These are phyloP conservation scores for Arrhopalites spinosus DNA, from an alignment of 2,888 invertebrate species.

Conservation along the genomic window DNA sequence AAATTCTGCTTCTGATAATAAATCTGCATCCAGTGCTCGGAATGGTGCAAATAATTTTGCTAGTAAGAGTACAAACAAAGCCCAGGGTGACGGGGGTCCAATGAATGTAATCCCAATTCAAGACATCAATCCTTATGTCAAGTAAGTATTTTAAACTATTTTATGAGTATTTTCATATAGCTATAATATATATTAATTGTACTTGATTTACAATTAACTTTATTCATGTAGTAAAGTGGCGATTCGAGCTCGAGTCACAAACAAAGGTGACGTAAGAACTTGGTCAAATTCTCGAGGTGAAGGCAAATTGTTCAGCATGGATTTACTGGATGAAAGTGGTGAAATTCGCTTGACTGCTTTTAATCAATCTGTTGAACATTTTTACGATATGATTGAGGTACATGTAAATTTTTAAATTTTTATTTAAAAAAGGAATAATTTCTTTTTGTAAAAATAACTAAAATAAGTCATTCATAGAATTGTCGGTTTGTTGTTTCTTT, in stretches of 20 bases:
- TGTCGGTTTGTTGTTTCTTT: conserved; percentile 24
- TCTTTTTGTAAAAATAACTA: no score
- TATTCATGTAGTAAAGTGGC: conserved; percentile 73
- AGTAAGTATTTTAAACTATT: conserved; percentile 61
- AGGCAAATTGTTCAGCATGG: conserved; percentile 91
- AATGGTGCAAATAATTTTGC: background rate
- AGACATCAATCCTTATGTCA: conserved; percentile 90
- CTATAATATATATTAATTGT: background rate
- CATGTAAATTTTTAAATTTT: conserved; percentile 17
- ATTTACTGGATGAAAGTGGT: conserved; percentile 90
- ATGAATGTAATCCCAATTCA: conserved; percentile 73
- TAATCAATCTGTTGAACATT: conserved; percentile 84
- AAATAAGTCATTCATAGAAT: background rate
- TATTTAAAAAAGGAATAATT: no score
- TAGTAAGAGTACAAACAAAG: background rate
- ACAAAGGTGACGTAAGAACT: conserved; percentile 77
- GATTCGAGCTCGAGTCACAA: conserved; percentile 84
- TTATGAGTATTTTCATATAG: background rate
- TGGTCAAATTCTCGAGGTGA: conserved; percentile 93
- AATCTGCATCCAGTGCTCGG: no score
- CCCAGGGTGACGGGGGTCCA: background rate
- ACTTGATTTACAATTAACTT: background rate
- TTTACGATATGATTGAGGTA: conserved; percentile 85
- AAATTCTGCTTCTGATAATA: background rate
- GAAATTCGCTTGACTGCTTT: conserved; percentile 93